Base-by-base conservation (phyloP, 2,113 vertebrate species). In the Pangasianodon gigas region DNA sequence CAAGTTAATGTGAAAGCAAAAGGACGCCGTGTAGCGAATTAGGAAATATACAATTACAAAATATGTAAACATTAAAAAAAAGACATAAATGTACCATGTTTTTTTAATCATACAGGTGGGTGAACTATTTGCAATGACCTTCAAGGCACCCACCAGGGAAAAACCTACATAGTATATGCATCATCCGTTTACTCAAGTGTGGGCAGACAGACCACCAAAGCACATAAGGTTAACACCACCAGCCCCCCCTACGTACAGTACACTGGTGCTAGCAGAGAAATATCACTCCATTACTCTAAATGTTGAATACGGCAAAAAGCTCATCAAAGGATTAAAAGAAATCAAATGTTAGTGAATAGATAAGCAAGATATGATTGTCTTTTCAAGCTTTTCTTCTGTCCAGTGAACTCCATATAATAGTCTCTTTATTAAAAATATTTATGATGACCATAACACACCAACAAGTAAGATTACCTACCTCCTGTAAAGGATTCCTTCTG, bases 131-230 rank as follows among this genome's bases (percentile, higher is more conserved):
- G 79, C 56, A 88, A 24, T 92, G 91, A 91, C 90, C 82, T 92
- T 92, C 74, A 88, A 19, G 1, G 18, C 82, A 89, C 92, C 92
- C 87, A 90, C 92, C 84, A 91, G 89, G 92, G 89, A 91, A 92
- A 92, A 90, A 89, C 87, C 88, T 46, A 67, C n/a, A 58, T 32
- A 52, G n/a, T 41, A 41, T 32, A 81, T 90, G 90, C 87, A 89
- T 91, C 90, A 92, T 89, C 75, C 54, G 13, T 83, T 87, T 89
- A 90, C 92, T 86, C 51, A 37, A 32, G 2, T 91, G 89, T 91
- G 65, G 92, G 92, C 41, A 56, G 52, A 37, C 58, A 90, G 91
- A 91, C 90, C 90, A 90, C 92, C 90, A 90, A n/a, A 90, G 52
- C 13, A 6, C 77, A 67, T 48, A 84, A 86, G 37, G 65, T 87